Evolutionary conservation across 2,113 vertebrate genomes (phyloP), one percentile per base, ranked within the genome.

Genomic region (Microtus montanus): DNA sequence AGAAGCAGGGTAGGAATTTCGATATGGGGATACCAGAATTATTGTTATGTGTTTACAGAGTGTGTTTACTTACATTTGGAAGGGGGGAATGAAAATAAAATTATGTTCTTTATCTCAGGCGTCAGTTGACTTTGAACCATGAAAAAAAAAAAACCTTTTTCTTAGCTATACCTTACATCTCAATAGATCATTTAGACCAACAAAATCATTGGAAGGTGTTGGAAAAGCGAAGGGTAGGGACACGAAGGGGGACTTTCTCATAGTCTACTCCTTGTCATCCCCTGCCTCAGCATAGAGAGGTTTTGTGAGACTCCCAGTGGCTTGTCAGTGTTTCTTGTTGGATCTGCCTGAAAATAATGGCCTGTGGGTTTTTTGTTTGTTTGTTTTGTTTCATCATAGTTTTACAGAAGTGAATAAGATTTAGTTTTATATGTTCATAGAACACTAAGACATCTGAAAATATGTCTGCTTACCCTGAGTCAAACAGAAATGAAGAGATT

Each of bases 401-500:
- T 85, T 85, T 73, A 71, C 28, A 91, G 41, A 89, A 85, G 38
- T 35, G 24, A 5, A 8, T 84, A 9, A 33, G 4, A 75, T 58
- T 63, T 75, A 66, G 33, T 33, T 75, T 63, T 91, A 6, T 77
- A 35, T 84, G 58, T 92, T 94, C 33, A n/a, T 54, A 5, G 26
- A 14, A 64, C 26, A 52, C 2, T 33, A 87, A 82, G 13, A 75
- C 5, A 84, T 88, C 64, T 87, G 13, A 73, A 38, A 73, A 73
- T 66, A 58, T 79, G 19, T 3, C 92, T 35, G 78, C 19, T 74
- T 70, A 86, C 41, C 22, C n/a, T 49, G 14, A 54, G 41, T 92
- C 17, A 13, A 84, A n/a, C 38, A 35, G 7, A 74, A 96, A 90
- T 47, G 54, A 91, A 92, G 28, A 77, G 44, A 64, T 77, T 68